Evolutionary conservation across 2,113 vertebrate species (phyloP).

Genomic region (Prietella phreatophila): DNA sequence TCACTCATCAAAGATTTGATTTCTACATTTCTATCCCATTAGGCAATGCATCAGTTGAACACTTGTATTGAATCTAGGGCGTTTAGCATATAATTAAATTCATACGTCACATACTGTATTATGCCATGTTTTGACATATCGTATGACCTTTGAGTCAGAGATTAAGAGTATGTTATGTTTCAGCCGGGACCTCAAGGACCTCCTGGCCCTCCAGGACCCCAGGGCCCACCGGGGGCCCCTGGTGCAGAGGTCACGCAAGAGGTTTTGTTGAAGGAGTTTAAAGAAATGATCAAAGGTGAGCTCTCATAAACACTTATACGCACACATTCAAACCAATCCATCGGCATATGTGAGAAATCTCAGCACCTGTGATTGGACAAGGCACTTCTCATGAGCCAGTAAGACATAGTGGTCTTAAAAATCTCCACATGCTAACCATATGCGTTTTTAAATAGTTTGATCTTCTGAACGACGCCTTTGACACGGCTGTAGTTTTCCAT

Average conservation of each 20-base stretch:
- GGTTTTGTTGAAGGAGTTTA: slow-evolving; percentile 85
- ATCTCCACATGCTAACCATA: slow-evolving; percentile 22
- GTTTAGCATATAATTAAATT: background rate
- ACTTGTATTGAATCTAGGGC: background rate
- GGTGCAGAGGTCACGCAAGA: slow-evolving; percentile 84
- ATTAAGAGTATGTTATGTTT: slow-evolving; percentile 33
- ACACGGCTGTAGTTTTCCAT: background rate
- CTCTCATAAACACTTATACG: background rate
- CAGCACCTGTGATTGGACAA: slow-evolving; percentile 2
- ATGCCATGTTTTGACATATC: slow-evolving; percentile 2
- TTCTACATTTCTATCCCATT: background rate
- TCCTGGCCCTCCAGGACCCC: slow-evolving; percentile 81
- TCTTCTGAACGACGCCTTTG: background rate
- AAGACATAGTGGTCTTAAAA: slow-evolving; percentile 2
- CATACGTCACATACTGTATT: background rate
- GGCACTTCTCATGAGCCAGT: background rate
- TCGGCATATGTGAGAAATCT: slow-evolving; percentile 2
- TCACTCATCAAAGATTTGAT: background rate
- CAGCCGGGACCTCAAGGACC: slow-evolving; percentile 85
- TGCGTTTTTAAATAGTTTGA: slow-evolving; percentile 6
- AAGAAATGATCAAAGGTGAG: slow-evolving; percentile 86
- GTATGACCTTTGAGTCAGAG: background rate
- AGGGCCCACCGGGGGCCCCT: slow-evolving; percentile 77
- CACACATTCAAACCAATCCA: background rate
- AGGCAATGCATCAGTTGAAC: background rate